Conservation (phyloP, 2,888 invertebrate species). For the Calliscelio sp. region DNA sequence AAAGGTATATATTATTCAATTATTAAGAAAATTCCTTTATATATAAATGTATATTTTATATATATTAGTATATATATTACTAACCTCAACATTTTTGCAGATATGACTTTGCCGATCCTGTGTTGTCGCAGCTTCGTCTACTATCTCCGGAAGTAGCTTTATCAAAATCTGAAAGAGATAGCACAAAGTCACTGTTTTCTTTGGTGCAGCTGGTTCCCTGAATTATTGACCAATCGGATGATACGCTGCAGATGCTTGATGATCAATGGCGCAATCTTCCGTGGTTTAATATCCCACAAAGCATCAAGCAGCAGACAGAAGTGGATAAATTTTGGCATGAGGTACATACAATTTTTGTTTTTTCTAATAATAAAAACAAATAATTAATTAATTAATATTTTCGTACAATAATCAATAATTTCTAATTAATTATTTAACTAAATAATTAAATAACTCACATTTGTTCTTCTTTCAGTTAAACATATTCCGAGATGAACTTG, state of each 20-base stretch:
- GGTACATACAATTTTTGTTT: no score
- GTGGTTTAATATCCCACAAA: no score
- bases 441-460: no score
- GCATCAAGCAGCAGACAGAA: no score
- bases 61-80: not conserved
- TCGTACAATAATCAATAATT: no score
- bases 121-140: not conserved
- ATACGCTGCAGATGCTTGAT: slow-evolving; percentile 33
- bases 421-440: no score
- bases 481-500: no score
- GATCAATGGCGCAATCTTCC: slow-evolving; percentile 48
- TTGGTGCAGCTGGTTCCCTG: slow-evolving; percentile 24
- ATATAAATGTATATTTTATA: not conserved
- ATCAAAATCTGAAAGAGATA: slow-evolving; percentile 36
- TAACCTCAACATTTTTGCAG: slow-evolving; percentile 8
- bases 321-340: no score
- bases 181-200: not conserved
- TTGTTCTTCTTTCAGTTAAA: no score
- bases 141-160: slow-evolving; percentile 5
- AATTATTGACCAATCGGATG: slow-evolving; percentile 29
- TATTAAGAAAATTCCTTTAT: not conserved
- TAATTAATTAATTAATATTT: no score
- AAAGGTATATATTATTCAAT: slow-evolving; percentile 1
- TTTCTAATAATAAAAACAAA: no score
- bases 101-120: slow-evolving; percentile 15